These are phyloP conservation scores for Salvelinus alpinus DNA, from an alignment of 2,113 vertebrate species.

Conservation along the genomic window DNA sequence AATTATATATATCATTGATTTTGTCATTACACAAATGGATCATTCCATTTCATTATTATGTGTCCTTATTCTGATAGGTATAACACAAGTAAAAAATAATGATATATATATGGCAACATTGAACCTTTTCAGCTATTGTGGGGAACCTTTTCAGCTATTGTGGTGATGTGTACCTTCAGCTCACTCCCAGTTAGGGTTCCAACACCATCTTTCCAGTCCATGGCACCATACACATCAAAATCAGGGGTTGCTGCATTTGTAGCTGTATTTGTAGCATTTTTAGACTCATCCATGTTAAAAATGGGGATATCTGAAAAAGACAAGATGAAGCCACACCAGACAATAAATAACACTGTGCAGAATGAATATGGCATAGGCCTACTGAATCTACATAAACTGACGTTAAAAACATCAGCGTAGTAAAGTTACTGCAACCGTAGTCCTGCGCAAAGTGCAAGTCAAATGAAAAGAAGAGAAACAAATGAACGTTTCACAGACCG, in stretches of 20 bases:
- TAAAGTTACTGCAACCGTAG: neutral
- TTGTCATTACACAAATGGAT: no score
- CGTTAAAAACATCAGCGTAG: neutral
- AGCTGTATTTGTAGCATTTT: conserved; percentile 61
- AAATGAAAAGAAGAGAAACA: neutral
- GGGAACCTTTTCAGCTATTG: neutral
- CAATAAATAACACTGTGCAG: neutral
- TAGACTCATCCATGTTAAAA: conserved; percentile 79
- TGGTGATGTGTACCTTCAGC: conserved; percentile 47
- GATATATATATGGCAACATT: neutral
- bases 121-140: neutral
- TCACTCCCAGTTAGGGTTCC: conserved; percentile 58
- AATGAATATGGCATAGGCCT: neutral
- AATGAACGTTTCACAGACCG: neutral
- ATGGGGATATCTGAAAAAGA: conserved; percentile 13
- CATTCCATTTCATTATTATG: no score
- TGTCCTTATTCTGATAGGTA: no score
- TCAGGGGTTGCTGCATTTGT: conserved; percentile 69
- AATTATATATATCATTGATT: no score
- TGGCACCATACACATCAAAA: conserved; percentile 49
- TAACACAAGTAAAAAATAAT: no score
- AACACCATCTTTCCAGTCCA: conserved; percentile 62
- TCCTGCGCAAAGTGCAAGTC: neutral
- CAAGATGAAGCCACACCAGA: neutral
- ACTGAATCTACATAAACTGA: neutral